A percentile compares a stretch with the other conserved stretches of the same genome.
Conservation (phyloP, 2,113 vertebrate species). For the Isichthys henryi region DNA sequence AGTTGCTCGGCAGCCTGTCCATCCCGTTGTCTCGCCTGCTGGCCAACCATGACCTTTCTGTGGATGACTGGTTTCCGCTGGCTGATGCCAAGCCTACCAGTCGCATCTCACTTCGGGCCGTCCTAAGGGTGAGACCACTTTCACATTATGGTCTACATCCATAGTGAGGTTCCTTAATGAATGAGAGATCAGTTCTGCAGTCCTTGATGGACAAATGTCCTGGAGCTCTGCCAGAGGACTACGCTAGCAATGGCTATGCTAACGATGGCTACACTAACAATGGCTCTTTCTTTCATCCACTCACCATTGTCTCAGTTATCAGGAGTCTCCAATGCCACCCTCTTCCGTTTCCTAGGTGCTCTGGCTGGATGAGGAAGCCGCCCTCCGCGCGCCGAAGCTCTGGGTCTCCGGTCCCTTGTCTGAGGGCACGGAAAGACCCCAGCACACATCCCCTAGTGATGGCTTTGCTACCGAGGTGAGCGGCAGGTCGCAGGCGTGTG, state of each 20-base stretch:
- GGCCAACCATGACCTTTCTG: constrained; percentile 60
- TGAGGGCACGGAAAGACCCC: constrained; percentile 25
- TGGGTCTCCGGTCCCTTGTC: background rate
- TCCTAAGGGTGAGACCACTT: constrained; percentile 68
- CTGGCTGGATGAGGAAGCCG: constrained; percentile 66
- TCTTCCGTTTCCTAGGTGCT: constrained; percentile 58
- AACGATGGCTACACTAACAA: too few relatives aligned
- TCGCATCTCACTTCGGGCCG: constrained; percentile 73
- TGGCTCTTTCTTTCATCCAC: background rate
- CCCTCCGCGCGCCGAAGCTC: constrained; percentile 42
- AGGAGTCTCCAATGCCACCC: background rate
- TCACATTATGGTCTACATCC: background rate
- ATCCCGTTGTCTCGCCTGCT: constrained; percentile 71
- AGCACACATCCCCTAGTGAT: constrained; percentile 38
- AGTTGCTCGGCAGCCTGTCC: constrained; percentile 67
- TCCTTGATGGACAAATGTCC: background rate
- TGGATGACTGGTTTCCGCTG: constrained; percentile 85
- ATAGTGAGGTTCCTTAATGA: background rate
- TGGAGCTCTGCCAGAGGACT: background rate
- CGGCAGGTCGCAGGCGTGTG: background rate
- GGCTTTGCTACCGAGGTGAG: constrained; percentile 57
- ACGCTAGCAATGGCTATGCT: too few relatives aligned
- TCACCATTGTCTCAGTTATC: background rate
- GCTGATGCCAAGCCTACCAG: constrained; percentile 68
- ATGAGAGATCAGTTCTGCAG: background rate